Base-by-base conservation (phyloP, 2,888 invertebrate genomes). In the Troides helena region DNA sequence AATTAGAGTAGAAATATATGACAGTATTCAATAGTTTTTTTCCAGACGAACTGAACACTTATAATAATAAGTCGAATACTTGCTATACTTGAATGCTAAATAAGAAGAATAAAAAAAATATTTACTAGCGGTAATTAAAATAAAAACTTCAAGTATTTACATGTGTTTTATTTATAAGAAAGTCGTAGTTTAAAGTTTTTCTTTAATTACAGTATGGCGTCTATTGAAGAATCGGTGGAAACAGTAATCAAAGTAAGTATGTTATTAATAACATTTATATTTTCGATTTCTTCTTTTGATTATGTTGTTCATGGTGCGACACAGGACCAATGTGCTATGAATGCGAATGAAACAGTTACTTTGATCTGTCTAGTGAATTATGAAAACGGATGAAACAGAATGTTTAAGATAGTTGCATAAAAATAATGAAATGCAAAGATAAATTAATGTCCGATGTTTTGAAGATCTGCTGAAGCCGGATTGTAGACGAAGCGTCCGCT, bases 391-490 rank as follows among this genome's bases (percentile, higher is more conserved):
- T 18, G 50, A 18, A 50, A 50, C 50, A 14, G n/a, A n/a, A n/a
- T 6, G 0, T n/a, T n/a, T 7, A 53, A 53, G 18, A 53, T 7
- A 4, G 30, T 7, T 53, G 53, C n/a, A 53, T 18, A 53, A 53
- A 68, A 64, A 60, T 36, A 64, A 23, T 50, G 25, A 60, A 70
- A 67, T 63, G 62, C 39, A 63, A 25, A 58, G n/a, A 43, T 59
- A 70, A 53, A 58, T 59, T 57, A 53, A 67, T 39, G 65, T 57
- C 43, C 66, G 85, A 82, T 87, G 87, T 90, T 88, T 88, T 88
- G 88, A 89, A 85, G 90, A 91, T 88, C 87, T 82, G 85, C 84
- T 80, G 75, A 88, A 92, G 89, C 92, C 88, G 90, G 87, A 92
- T 91, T 83, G 90, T 89, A 86, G 87, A 90, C 89, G 84, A 87